phyloP scores from a whole-genome alignment of 2,113 vertebrate species.

The human (Homo sapiens) region GRCh38 chr15:81082001-81082500 shows the following conservation, averaged over 20 bases:
- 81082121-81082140: neutral
- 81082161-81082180: neutral
- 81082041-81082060: neutral
- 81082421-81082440: neutral
- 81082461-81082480: neutral
- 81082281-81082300: neutral
- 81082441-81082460: neutral
- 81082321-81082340: no score
- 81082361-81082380: neutral
- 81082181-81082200: neutral
- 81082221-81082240: neutral
- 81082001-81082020: neutral
- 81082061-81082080: neutral
- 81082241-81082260: neutral
- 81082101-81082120: neutral
- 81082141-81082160: neutral
- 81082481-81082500: neutral
- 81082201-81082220: neutral
- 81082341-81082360: neutral
- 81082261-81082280: neutral
- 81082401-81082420: no score
- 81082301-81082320: neutral
- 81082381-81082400: neutral
- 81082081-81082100: neutral
- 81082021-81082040: no score